phyloP scores from a whole-genome alignment of 2,113 vertebrate species.

The Conger conger region DNA sequence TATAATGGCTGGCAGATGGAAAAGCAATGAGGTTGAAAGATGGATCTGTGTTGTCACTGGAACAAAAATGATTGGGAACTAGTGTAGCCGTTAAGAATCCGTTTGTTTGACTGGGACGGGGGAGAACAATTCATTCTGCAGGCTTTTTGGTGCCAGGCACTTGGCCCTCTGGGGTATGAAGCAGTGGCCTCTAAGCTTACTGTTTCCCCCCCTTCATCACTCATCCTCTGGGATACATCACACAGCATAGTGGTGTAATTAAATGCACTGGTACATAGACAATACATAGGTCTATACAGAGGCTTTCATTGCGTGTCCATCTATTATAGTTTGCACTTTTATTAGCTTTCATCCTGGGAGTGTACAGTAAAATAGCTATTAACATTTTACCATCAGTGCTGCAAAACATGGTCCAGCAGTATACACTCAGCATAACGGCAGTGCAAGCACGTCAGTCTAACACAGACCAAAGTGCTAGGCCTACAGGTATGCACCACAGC shows the following conservation, averaged over 20 bases:
- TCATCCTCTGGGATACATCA: neutral
- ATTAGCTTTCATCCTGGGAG: neutral
- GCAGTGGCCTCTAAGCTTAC: neutral
- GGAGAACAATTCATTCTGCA: neutral
- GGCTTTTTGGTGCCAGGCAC: neutral
- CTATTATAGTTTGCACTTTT: neutral
- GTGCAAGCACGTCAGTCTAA: no score
- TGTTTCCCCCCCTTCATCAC: neutral
- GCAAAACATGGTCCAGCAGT: no score
- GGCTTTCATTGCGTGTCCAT: neutral
- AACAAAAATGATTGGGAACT: constrained; percentile 2
- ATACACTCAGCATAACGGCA: no score
- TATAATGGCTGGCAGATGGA: constrained; percentile 9
- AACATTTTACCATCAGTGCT: neutral
- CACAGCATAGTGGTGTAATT: neutral
- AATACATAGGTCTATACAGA: neutral
- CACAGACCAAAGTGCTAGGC: no score
- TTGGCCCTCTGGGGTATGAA: neutral
- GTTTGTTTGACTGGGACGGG: neutral
- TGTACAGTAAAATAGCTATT: neutral
- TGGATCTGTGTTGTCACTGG: constrained; percentile 13
- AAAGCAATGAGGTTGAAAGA: constrained; percentile 19
- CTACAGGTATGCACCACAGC: no score
- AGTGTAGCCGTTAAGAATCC: neutral
- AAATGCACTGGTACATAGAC: neutral